Percentiles rank a stretch among this genome's conserved stretches.
Conservation (phyloP, 2,113 vertebrate genomes). For the Daubentonia madagascariensis region DNA sequence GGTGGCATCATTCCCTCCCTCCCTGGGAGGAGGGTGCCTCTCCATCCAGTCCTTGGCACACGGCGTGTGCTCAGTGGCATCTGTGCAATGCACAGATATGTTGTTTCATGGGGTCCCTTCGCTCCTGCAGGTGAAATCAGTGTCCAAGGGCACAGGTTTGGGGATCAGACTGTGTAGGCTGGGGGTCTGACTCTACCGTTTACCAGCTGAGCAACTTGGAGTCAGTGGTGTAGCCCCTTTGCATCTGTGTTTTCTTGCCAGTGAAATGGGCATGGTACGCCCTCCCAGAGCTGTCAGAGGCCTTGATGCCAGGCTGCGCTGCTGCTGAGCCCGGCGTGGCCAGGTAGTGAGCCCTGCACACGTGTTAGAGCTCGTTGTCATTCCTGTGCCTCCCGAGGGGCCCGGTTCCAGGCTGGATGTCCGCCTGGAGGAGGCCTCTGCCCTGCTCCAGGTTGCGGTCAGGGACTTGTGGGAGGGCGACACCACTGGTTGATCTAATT, state of each 20-base stretch:
- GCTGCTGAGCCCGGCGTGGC: accelerated
- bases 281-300: neutral
- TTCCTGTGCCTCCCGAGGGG: neutral
- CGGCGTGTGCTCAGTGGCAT: neutral
- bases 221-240: accelerated
- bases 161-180: accelerated
- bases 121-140: neutral
- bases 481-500: neutral
- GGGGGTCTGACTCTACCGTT: accelerated
- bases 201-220: too few relatives aligned
- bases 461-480: neutral
- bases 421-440: neutral
- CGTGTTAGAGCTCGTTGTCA: accelerated
- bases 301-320: accelerated
- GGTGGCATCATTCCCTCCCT: neutral
- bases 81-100: accelerated
- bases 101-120: neutral
- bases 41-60: neutral
- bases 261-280: accelerated
- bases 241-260: neutral
- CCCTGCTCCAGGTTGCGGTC: neutral
- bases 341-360: accelerated
- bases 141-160: neutral
- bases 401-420: neutral
- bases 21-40: neutral